Conservation (phyloP, 2,113 vertebrate genomes). For the Xiphophorus hellerii region DNA sequence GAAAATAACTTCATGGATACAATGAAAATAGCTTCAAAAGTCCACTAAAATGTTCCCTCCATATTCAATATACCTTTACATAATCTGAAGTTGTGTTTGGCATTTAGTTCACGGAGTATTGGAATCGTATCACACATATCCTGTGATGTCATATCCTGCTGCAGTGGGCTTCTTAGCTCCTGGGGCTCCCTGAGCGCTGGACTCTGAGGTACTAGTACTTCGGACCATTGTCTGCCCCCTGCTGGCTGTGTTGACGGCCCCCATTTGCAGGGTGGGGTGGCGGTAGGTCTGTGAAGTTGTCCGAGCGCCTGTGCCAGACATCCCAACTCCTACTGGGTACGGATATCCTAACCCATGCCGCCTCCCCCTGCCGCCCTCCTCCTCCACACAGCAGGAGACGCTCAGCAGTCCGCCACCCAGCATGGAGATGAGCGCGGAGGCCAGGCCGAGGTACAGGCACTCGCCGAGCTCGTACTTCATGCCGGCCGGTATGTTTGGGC, state of each 20-base stretch:
- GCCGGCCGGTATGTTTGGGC: slow-evolving; percentile 82
- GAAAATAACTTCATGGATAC: not conserved
- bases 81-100: not conserved
- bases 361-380: slow-evolving; percentile 39
- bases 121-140: slow-evolving; percentile 74
- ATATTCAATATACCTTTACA: not conserved
- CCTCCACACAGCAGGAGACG: slow-evolving; percentile 81
- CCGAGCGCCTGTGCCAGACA: slow-evolving; percentile 17
- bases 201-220: slow-evolving; percentile 54
- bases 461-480: slow-evolving; percentile 93
- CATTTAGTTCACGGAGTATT: not conserved
- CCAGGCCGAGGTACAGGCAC: slow-evolving; percentile 90
- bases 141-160: slow-evolving; percentile 79
- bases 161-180: slow-evolving; percentile 62
- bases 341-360: slow-evolving; percentile 69
- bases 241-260: slow-evolving; percentile 18
- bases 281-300: slow-evolving; percentile 68
- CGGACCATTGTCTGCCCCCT: slow-evolving; percentile 58
- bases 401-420: slow-evolving; percentile 89
- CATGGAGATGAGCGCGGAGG: slow-evolving; percentile 86
- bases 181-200: slow-evolving; percentile 7
- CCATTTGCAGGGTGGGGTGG: slow-evolving; percentile 63
- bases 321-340: slow-evolving; percentile 48
- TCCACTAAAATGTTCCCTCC: not conserved
- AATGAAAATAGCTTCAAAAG: not conserved